A percentile compares a stretch with the other conserved stretches of the same genome.
These are phyloP conservation scores for Brachionus calyciflorus DNA, from an alignment of 1,140 invertebrate species.

Conservation along the genomic window DNA sequence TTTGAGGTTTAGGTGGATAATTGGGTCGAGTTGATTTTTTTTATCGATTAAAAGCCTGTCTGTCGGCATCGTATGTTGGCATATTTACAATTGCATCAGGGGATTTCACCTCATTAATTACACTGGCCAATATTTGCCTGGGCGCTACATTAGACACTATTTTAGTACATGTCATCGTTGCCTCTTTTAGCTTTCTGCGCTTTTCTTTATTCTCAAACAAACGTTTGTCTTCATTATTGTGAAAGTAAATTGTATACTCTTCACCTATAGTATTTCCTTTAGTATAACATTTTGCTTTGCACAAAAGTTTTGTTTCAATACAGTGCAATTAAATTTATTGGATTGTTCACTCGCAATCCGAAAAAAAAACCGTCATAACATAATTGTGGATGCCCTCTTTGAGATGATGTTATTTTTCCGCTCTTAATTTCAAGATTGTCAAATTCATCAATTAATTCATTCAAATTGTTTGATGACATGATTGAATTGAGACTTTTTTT, in stretches of 20 bases:
- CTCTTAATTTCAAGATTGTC: not conserved
- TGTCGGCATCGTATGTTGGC: not conserved
- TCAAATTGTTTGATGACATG: not conserved
- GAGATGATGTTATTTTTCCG: not conserved
- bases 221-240: not conserved
- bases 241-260: not conserved
- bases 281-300: conserved; percentile 1
- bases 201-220: not conserved
- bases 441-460: not conserved
- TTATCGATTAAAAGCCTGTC: not conserved
- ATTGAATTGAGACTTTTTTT: too few species aligned
- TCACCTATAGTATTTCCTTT: not conserved
- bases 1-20: too few species aligned
- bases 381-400: not conserved
- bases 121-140: not conserved
- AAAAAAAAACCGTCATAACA: conserved; percentile 2
- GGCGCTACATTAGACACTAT: not conserved
- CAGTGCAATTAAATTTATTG: not conserved
- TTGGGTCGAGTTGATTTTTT: too few species aligned
- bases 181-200: not conserved
- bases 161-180: not conserved
- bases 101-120: too few species aligned
- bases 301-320: not conserved
- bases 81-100: not conserved
- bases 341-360: not conserved